Base-by-base conservation (phyloP, 2,888 invertebrate species). In the Cremastinae sp. region DNA sequence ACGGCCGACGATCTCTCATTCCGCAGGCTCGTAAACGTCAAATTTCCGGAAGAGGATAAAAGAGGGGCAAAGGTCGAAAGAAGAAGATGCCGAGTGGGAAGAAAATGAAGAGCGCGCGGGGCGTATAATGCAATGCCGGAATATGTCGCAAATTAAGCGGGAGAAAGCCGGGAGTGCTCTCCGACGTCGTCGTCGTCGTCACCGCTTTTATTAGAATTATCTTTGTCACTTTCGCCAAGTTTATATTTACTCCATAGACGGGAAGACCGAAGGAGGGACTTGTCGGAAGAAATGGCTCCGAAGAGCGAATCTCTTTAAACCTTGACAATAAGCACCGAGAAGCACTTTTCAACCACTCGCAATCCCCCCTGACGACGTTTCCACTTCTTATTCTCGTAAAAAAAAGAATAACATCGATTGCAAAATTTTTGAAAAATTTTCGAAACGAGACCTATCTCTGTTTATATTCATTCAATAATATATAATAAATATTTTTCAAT, bases 181-280 rank as follows among this genome's bases (percentile, higher is more conserved):
- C 83, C 81, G 82, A 74, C 84, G 82, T 82, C 82, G 83, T 81
- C 83, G 83, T 79, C 78, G 74, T 85, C 84, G 81, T 85, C 84
- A 84, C 84, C 84, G 87, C 88, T 89, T 89, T 89, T 89, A 89
- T 89, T 89, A 89, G 89, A 89, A 89, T 89, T 89, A 89, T 89
- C 89, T 89, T 89, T 88, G 89, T 89, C 80, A 80, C 80, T 80
- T 88, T 88, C 86, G 87, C 85, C 88, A 88, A 89, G 89, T 89
- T 89, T 89, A 89, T 89, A 89, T 89, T 89, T 89, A 88, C 88
- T 89, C 85, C 85, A 86, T 82, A 81, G 80, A 12, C 18, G 20
- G 61, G 61, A 41, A 56, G 58, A 73, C 12, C 53, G 34, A 51
- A 8, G 20, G 20, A 49, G 20, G 59, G 49, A 45, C 51, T 38